Conservation (phyloP, 2,113 vertebrate genomes). For the Rhea pennata region DNA sequence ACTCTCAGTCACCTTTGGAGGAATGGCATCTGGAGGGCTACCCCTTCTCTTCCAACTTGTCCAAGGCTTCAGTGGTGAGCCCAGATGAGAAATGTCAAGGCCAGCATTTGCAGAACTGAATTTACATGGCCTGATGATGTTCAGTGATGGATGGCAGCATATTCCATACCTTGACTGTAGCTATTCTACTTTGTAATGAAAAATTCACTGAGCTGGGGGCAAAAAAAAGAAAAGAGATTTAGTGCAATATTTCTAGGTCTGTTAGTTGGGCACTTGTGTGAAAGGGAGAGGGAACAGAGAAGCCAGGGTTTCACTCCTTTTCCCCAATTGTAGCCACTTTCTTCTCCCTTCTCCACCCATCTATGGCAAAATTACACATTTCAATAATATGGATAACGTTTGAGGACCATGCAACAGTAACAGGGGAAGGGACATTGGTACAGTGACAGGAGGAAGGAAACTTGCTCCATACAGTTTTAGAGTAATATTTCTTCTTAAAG, state of each 20-base stretch:
- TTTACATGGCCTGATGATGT: not conserved
- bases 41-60: not conserved
- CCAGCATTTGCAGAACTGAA: not conserved
- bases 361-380: not conserved
- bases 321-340: not conserved
- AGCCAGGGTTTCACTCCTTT: not conserved
- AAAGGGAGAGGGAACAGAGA: not conserved
- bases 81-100: not conserved
- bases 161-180: accelerated
- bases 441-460: not conserved
- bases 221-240: not conserved
- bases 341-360: not conserved
- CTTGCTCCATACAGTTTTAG: accelerated
- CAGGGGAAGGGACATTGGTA: not conserved
- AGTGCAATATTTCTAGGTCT: not conserved
- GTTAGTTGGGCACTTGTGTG: not conserved
- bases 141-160: not conserved
- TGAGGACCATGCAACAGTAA: not conserved
- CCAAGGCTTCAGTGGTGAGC: not conserved
- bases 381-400: not conserved
- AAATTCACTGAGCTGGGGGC: not conserved
- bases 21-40: not conserved
- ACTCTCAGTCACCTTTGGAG: not conserved
- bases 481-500: not conserved
- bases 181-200: not conserved